phyloP scores from a whole-genome alignment of 53 echinoderm and acorn worm genomes.

The Hippasteria phrygiana region DNA sequence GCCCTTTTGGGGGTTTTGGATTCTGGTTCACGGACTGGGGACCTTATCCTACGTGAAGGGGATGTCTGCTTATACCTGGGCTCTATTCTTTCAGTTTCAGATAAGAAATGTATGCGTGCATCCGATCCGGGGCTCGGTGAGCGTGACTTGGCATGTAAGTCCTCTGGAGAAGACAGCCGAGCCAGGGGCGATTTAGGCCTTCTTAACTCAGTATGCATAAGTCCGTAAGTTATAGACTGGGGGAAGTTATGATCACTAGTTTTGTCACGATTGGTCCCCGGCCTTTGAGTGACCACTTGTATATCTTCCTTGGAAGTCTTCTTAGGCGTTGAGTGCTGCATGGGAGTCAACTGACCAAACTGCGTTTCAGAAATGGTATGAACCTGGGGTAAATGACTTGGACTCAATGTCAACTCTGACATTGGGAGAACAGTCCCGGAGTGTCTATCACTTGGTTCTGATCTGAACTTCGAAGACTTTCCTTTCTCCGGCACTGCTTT shows the following conservation, averaged over 20 bases:
- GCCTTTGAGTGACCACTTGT: neutral
- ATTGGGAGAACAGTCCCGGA: conserved; percentile 11
- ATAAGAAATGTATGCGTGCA: conserved; percentile 43
- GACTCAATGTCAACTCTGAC: conserved; percentile 34
- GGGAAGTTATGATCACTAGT: conserved; percentile 52
- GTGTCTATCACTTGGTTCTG: neutral
- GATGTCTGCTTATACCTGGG: neutral
- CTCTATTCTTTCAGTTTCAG: conserved; percentile 51
- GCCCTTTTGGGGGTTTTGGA: neutral
- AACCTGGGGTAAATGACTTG: conserved; percentile 13
- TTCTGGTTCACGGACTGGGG: conserved; percentile 6
- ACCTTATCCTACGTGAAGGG: conserved; percentile 37
- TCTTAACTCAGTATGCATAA: conserved; percentile 68
- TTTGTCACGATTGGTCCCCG: neutral
- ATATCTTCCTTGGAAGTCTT: neutral
- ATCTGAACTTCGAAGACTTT: conserved; percentile 8
- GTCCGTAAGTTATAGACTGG: conserved; percentile 65
- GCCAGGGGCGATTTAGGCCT: neutral
- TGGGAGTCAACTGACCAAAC: conserved; percentile 16
- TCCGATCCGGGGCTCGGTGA: conserved; percentile 47
- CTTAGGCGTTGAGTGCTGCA: conserved; percentile 33
- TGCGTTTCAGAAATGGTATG: conserved; percentile 43
- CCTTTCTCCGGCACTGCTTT: neutral
- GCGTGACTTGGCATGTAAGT: conserved; percentile 5
- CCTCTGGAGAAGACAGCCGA: neutral